Conservation (phyloP, 1,140 invertebrate species). For the Doryteuthis pealeii region DNA sequence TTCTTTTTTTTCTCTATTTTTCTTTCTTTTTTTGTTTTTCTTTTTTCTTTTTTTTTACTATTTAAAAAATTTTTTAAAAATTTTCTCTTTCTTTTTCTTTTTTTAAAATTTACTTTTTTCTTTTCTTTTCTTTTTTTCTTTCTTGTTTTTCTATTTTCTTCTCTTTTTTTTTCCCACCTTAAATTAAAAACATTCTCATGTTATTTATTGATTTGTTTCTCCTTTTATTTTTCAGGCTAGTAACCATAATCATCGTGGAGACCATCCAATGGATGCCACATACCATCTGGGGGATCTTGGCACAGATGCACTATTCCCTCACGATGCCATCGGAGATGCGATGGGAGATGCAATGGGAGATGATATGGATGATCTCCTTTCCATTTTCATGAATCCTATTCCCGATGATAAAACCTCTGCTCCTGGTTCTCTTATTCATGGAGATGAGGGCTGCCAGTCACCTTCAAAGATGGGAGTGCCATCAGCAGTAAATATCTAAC, state of each 20-base stretch:
- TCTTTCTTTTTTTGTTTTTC: too few species aligned
- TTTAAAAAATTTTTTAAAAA: too few species aligned
- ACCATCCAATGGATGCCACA: slow-evolving; percentile 2
- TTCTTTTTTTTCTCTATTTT: too few species aligned
- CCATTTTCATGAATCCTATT: background rate
- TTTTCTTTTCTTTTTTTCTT: too few species aligned
- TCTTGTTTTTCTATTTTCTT: too few species aligned
- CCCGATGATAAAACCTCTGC: slow-evolving; percentile 51
- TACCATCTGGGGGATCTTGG: background rate
- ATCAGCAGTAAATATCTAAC: slow-evolving; percentile 27
- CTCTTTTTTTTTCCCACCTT: too few species aligned
- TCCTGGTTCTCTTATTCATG: slow-evolving; percentile 65
- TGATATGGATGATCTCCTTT: background rate
- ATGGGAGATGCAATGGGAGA: background rate
- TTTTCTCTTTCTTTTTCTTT: background rate
- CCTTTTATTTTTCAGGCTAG: background rate
- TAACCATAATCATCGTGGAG: slow-evolving; percentile 6
- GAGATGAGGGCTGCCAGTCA: slow-evolving; percentile 65
- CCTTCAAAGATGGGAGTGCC: slow-evolving; percentile 62
- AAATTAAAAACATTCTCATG: too few species aligned
- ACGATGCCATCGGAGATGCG: background rate
- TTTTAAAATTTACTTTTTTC: too few species aligned
- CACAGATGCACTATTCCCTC: background rate
- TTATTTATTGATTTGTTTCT: background rate
- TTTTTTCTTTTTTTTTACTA: too few species aligned